Percentiles rank a stretch among this genome's conserved stretches.
Conservation (phyloP, 2,797 vertebrate species). For the Myotis vivesi region DNA sequence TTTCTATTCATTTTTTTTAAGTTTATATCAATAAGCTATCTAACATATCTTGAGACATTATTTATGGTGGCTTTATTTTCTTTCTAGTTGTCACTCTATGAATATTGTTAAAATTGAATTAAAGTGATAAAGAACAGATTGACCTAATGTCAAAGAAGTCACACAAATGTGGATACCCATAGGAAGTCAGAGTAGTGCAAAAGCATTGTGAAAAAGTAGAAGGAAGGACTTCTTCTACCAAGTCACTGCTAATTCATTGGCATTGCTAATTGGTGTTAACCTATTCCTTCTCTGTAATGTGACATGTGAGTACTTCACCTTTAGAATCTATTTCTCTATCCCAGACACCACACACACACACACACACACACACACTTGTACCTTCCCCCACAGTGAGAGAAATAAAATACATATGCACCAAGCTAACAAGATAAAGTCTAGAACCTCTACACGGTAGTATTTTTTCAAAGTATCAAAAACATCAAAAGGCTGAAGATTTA, state of each 20-base stretch:
- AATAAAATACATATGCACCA: neutral
- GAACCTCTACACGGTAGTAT: neutral
- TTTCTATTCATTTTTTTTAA: neutral
- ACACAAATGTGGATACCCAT: neutral
- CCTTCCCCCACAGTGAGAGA: neutral
- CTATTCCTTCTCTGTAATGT: neutral
- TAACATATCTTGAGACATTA: neutral
- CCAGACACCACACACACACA: neutral
- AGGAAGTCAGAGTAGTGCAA: neutral
- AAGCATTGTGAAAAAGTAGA: neutral
- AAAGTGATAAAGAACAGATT: neutral
- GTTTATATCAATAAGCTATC: neutral
- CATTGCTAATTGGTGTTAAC: neutral
- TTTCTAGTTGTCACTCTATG: neutral
- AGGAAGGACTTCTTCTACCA: neutral
- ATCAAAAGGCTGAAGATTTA: neutral
- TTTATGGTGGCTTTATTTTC: neutral
- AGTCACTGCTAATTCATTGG: neutral
- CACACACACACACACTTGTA: neutral
- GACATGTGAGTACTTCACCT: neutral
- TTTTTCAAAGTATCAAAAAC: constrained; percentile 28
- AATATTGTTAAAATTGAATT: neutral
- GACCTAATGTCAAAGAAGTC: neutral
- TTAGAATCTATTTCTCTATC: neutral
- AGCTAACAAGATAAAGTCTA: neutral